These are phyloP conservation scores for Vulpes ferrilata DNA, from an alignment of 2,113 vertebrate genomes.

Conservation along the genomic window DNA sequence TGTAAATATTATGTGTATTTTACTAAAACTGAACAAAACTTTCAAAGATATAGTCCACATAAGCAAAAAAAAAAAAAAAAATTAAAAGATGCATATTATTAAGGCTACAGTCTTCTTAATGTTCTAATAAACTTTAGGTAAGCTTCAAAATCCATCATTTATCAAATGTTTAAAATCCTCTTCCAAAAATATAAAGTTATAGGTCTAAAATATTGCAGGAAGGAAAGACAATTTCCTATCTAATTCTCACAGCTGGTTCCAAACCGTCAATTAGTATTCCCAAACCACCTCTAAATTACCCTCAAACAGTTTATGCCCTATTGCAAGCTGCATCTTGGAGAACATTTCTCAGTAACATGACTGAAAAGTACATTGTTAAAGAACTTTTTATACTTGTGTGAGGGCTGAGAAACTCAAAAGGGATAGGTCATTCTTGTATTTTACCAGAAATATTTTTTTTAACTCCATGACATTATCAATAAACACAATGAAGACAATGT, in stretches of 20 bases:
- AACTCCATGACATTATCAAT: not conserved
- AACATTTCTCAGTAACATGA: constrained; percentile 81
- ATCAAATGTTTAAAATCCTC: constrained; percentile 70
- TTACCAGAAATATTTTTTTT: constrained; percentile 18
- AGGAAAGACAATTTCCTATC: constrained; percentile 87
- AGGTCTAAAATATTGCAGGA: constrained; percentile 85
- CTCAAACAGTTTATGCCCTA: constrained; percentile 79
- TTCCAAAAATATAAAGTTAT: constrained; percentile 71
- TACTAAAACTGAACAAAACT: not conserved
- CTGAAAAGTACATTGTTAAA: constrained; percentile 77
- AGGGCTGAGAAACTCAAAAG: constrained; percentile 45
- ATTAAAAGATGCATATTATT: not conserved
- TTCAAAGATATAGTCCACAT: not conserved
- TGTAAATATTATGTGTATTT: not conserved
- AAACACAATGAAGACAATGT: constrained; percentile 15
- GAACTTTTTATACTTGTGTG: not conserved
- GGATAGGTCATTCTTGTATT: not conserved
- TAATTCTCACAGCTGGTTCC: constrained; percentile 87
- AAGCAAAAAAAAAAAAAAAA: not conserved
- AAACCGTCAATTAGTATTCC: constrained; percentile 87
- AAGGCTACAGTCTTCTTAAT: constrained; percentile 27
- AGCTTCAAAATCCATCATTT: constrained; percentile 12
- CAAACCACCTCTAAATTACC: constrained; percentile 85
- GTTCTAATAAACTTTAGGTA: constrained; percentile 40
- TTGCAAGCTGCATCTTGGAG: constrained; percentile 64